Evolutionary conservation across 2,888 invertebrate genomes (phyloP).

Genomic region (Pimpla rufipes): DNA sequence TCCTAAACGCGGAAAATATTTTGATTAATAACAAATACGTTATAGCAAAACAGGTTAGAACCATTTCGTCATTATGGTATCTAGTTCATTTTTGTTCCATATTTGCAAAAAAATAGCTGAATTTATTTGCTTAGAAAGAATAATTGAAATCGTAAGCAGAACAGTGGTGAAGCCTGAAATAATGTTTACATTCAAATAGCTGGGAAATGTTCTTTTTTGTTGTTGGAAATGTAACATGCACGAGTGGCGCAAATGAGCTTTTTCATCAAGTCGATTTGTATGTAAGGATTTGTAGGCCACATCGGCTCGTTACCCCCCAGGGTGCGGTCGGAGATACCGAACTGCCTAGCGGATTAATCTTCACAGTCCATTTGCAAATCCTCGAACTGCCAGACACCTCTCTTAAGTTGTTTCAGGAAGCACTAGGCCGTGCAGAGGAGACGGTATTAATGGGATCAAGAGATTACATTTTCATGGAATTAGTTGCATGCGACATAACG

Average conservation of each 20-base stretch:
- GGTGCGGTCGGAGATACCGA: slow-evolving; percentile 56
- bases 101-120: too few species aligned
- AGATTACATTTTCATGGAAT: slow-evolving; percentile 53
- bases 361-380: slow-evolving; percentile 62
- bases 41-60: too few species aligned
- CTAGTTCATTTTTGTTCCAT: too few species aligned
- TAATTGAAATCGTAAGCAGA: too few species aligned
- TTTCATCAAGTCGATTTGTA: slow-evolving; percentile 49
- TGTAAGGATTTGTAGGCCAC: slow-evolving; percentile 25
- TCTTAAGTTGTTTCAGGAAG: slow-evolving; percentile 23
- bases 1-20: too few species aligned
- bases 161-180: too few species aligned
- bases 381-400: slow-evolving; percentile 46
- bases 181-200: too few species aligned
- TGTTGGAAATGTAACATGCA: background rate
- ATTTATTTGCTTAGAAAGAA: too few species aligned
- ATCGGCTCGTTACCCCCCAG: slow-evolving; percentile 59
- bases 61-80: too few species aligned
- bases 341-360: slow-evolving; percentile 56
- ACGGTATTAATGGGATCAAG: slow-evolving; percentile 22
- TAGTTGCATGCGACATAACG: background rate
- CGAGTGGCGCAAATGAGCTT: background rate
- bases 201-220: too few species aligned
- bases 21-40: too few species aligned
- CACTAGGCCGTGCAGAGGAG: background rate